A percentile compares a stretch with the other conserved stretches of the same genome.
phyloP scores from a whole-genome alignment of 2,888 invertebrate genomes.

The Mylabris sibirica region DNA sequence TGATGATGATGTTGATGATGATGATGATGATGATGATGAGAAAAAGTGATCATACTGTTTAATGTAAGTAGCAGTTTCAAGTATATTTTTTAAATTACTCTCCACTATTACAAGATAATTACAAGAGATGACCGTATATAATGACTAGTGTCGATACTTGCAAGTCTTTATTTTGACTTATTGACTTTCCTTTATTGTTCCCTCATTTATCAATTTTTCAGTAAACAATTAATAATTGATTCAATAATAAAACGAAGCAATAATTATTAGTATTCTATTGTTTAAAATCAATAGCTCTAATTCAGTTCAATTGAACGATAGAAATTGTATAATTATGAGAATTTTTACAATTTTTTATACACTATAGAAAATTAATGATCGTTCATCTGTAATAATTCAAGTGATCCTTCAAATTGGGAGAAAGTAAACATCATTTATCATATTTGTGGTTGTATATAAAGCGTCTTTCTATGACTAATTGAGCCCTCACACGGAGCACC shows the following conservation, averaged over 20 bases:
- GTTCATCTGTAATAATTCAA: background rate
- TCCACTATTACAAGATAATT: background rate
- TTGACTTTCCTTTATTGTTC: background rate
- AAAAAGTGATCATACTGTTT: background rate
- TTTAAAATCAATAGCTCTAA: background rate
- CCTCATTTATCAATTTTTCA: background rate
- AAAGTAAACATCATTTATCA: conserved; percentile 28
- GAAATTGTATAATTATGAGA: background rate
- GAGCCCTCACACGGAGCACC: conserved; percentile 23
- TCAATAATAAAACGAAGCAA: background rate
- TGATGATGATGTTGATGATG: background rate
- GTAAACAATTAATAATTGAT: background rate
- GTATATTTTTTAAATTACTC: background rate
- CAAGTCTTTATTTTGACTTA: background rate
- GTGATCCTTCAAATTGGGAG: background rate
- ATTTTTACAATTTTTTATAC: background rate
- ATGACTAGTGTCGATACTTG: background rate
- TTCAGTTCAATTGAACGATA: background rate
- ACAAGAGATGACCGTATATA: background rate
- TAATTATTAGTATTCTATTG: background rate
- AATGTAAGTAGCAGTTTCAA: background rate
- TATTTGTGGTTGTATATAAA: conserved; percentile 6
- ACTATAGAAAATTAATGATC: conserved; percentile 16
- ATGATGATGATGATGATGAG: background rate
- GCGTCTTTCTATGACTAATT: conserved; percentile 16